Base-by-base conservation (phyloP, 2,797 vertebrate genomes). In the Holocentrus rufus region DNA sequence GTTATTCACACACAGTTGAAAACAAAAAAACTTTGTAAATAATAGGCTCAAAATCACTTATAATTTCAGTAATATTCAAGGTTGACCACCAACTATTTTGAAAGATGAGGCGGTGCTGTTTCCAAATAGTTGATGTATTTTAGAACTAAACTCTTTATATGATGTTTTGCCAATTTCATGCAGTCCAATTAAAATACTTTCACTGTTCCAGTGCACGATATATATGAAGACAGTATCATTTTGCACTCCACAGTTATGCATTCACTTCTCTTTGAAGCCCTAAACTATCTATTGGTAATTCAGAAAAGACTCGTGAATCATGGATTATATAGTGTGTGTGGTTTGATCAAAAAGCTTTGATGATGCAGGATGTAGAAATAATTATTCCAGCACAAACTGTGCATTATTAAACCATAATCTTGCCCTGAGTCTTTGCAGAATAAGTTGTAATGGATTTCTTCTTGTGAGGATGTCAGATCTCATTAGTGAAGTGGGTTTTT, bases 341-440 rank as follows among this genome's bases (percentile, higher is more conserved):
- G 20, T 22, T 55, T 9, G 31, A 56, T 44, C 62, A 31, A 15
- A 56, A 67, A 23, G 52, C 52, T 67, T 67, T 67, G 53, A 67
- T 67, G 65, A 58, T 46, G 53, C 23, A 31, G 54, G 10, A 49
- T 64, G 27, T 46, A 25, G 13, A 46, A 47, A 57, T 34, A 20
- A 57, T 57, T 55, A 17, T 22, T 25, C 34, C 3, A 23, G 13
- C 8, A 23, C 15, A 27, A 27, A 27, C 25, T n/a, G 52, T 68
- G 60, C 64, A 52, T 31, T 61, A 54, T 75, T 68, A 74, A 69
- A 74, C 67, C 36, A 11, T 64, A 34, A 79, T 68, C 0, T 59
- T 20, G 31, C 59, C 44, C 44, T 36, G 63, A 58, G 65, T 65
- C 0, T 57, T 23, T 56, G 39, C 27, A 66, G 70, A 56, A 47